Evolutionary conservation across 1,140 invertebrate species (phyloP).

Genomic region (Belonocnema kinseyi): DNA sequence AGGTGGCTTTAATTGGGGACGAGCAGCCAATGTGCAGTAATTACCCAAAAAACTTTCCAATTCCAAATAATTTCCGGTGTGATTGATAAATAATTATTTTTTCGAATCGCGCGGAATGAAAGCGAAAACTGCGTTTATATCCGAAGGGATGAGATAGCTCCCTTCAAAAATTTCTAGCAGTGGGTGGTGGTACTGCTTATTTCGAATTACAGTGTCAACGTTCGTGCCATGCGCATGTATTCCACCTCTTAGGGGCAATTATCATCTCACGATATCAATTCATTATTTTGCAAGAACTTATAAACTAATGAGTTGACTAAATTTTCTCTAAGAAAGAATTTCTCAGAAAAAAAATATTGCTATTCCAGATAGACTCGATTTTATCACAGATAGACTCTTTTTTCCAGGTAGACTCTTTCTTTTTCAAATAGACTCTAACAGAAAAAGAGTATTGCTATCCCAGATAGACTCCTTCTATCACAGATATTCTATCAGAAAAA

Average conservation of each 20-base stretch:
- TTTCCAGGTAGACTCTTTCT: too few relatives aligned
- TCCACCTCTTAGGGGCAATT: background rate
- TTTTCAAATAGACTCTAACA: too few relatives aligned
- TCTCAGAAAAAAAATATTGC: too few relatives aligned
- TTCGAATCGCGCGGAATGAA: background rate
- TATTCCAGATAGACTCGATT: too few relatives aligned
- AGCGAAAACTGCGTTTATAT: background rate
- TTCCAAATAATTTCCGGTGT: background rate
- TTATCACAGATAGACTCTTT: too few relatives aligned
- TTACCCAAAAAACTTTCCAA: slow-evolving; percentile 17
- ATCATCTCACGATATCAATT: too few relatives aligned
- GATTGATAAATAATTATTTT: background rate
- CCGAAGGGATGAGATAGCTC: background rate
- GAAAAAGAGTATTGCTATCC: too few relatives aligned
- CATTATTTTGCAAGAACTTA: too few relatives aligned
- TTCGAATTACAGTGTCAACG: background rate
- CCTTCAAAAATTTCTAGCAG: background rate
- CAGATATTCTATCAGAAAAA: too few relatives aligned
- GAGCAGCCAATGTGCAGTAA: slow-evolving; percentile 71
- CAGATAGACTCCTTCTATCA: too few relatives aligned
- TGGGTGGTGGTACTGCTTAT: background rate
- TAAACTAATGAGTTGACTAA: too few relatives aligned
- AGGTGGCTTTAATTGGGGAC: slow-evolving; percentile 92
- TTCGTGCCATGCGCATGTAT: background rate
- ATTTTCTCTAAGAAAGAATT: too few relatives aligned